Base-by-base conservation (phyloP, 2,113 vertebrate species). In the Eptatretus burgeri region DNA sequence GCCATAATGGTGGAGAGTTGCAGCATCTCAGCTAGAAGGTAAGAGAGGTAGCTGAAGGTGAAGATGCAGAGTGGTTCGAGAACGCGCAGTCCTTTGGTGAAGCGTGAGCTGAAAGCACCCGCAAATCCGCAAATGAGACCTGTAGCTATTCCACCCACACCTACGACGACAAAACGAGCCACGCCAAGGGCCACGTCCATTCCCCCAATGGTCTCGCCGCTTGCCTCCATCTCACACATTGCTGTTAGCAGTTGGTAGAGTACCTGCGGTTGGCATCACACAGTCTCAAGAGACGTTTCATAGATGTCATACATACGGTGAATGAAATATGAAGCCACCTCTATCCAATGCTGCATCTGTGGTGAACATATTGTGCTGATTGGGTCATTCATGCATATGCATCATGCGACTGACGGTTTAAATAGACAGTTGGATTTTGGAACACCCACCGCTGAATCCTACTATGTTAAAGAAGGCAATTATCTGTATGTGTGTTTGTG, bases 201-300 rank as follows among this genome's bases (percentile, higher is more conserved):
- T 1, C 80, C 78, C 68, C 81, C 80, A 73, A 93, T 83, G 70
- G 75, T 81, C 16, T 75, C 80, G 83, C 81, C 80, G 73, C 93
- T 83, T 70, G 75, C 81, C 16, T 75, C 80, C 84, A 94, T 83
- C 68, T 80, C 76, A 62, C 82, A 85, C 73, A 94, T 82, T 52
- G 82, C 84, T 74, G 74, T 88, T 76, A 98, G 91, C 73, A 95
- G 79, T 77, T 83, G 89, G 79, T 95, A 98, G 73, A 95, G 72
- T 69, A 84, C 86, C 91, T 98, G 72, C 5, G 27, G 27, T 41
- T 41, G 27, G 27, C 27, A 41, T 41, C 27, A 7, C 27, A 41
- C 27, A 41, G 27, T 41, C 27, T 41, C 27, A 41, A 41, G 27
- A 41, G 27, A 41, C 7, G 27, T 41, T 7, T 41, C n/a, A 13